Conservation (phyloP, 2,797 vertebrate genomes). For the Dendrocincla tyrannina region DNA sequence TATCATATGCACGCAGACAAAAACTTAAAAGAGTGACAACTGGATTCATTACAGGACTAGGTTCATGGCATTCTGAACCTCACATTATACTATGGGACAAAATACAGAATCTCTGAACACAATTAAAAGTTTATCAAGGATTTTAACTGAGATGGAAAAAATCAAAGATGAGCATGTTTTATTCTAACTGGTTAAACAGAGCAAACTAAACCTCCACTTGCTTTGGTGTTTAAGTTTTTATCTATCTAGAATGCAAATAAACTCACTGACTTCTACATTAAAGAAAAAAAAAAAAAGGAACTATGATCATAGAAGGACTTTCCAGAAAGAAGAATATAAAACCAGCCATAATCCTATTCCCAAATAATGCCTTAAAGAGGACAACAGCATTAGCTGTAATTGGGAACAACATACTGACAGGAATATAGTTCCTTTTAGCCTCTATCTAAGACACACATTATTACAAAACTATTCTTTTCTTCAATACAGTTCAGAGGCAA, state of each 20-base stretch:
- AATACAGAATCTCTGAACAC: not conserved
- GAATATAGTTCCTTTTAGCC: not conserved
- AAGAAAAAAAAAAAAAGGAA: not conserved
- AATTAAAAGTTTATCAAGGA: not conserved
- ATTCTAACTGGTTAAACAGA: not conserved
- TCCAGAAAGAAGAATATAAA: not conserved
- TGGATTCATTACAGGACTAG: not conserved
- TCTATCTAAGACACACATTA: not conserved
- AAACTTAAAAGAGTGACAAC: not conserved
- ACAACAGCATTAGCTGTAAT: not conserved
- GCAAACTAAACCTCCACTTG: not conserved
- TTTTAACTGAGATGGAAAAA: not conserved
- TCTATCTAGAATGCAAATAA: not conserved
- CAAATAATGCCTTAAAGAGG: not conserved
- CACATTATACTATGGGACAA: accelerated
- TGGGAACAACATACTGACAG: not conserved
- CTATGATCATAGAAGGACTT: not conserved
- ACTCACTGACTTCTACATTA: not conserved
- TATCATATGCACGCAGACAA: not conserved
- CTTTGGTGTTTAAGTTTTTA: not conserved
- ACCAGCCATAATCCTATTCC: not conserved
- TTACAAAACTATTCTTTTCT: not conserved
- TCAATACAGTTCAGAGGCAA: not conserved
- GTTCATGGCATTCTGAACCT: not conserved
- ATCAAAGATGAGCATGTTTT: not conserved